phyloP scores from a whole-genome alignment of 2,797 vertebrate species.

The Otolemur crassicaudatus region DNA sequence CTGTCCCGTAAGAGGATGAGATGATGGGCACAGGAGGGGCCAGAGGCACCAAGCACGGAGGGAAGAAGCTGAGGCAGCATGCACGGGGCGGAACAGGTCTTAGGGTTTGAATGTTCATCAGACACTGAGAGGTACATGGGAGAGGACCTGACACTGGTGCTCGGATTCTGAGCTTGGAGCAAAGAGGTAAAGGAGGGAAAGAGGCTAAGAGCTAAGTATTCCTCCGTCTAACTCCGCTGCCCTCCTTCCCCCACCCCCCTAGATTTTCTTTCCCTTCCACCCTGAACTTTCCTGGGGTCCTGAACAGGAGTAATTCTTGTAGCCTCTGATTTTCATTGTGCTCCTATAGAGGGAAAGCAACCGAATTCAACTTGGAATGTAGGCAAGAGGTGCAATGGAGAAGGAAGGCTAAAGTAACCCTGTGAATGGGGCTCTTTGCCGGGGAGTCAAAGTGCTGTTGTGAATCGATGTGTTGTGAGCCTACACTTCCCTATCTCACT shows the following conservation, averaged over 20 bases:
- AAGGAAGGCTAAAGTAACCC: background rate
- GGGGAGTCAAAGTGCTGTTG: background rate
- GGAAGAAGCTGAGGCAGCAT: too few species aligned
- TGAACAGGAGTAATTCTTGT: too few species aligned
- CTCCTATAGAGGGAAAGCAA: background rate
- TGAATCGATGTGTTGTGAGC: background rate
- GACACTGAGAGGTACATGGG: background rate
- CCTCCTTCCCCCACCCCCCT: accelerated
- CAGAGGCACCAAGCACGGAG: background rate
- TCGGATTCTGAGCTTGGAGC: too few species aligned
- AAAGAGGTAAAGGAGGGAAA: background rate
- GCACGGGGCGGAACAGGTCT: background rate
- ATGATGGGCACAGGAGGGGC: background rate
- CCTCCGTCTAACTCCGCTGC: background rate
- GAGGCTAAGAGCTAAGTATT: background rate
- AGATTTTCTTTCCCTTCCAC: background rate
- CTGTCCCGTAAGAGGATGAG: background rate
- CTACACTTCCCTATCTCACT: background rate
- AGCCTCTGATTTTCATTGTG: background rate
- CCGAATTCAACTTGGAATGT: background rate
- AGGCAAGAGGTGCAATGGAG: background rate
- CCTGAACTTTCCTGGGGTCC: background rate
- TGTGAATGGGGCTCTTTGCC: background rate
- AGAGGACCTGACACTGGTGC: background rate
- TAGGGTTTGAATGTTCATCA: background rate